Evolutionary conservation across 2,888 invertebrate species (phyloP).

Genomic region (Teleiodes luculella): DNA sequence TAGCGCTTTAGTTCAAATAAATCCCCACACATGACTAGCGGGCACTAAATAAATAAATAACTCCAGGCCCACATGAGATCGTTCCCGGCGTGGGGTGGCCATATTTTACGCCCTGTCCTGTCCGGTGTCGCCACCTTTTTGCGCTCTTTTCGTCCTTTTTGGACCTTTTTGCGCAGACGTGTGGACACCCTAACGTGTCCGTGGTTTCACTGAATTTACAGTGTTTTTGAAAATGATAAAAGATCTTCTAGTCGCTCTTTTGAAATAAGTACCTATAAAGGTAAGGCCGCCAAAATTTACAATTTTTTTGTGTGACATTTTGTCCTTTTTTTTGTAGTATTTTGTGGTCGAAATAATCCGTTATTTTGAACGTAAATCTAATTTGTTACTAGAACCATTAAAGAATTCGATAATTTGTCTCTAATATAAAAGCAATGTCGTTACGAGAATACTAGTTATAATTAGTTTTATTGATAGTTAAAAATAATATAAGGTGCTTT

Average conservation of each 20-base stretch:
- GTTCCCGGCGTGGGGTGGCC: conserved; percentile 33
- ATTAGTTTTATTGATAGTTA: no score
- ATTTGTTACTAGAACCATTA: no score
- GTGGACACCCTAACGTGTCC: conserved; percentile 44
- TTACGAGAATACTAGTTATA: no score
- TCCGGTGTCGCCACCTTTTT: conserved; percentile 49
- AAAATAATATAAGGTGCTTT: no score
- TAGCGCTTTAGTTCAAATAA: neutral
- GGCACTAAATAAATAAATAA: conserved; percentile 50
- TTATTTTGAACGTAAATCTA: no score
- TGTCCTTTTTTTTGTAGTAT: no score
- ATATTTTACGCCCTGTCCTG: conserved; percentile 52
- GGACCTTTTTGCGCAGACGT: conserved; percentile 36
- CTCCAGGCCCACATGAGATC: conserved; percentile 29
- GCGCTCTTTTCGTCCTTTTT: conserved; percentile 23
- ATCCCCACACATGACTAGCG: neutral
- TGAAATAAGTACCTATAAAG: no score
- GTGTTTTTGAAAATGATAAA: conserved; percentile 3
- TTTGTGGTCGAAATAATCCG: no score
- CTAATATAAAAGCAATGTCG: no score
- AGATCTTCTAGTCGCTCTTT: neutral
- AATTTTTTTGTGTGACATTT: no score
- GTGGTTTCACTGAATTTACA: conserved; percentile 33
- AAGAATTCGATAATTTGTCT: no score
- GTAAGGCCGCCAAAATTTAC: no score